Conservation (phyloP, 2,113 vertebrate species). For the Syrmaticus mikado region DNA sequence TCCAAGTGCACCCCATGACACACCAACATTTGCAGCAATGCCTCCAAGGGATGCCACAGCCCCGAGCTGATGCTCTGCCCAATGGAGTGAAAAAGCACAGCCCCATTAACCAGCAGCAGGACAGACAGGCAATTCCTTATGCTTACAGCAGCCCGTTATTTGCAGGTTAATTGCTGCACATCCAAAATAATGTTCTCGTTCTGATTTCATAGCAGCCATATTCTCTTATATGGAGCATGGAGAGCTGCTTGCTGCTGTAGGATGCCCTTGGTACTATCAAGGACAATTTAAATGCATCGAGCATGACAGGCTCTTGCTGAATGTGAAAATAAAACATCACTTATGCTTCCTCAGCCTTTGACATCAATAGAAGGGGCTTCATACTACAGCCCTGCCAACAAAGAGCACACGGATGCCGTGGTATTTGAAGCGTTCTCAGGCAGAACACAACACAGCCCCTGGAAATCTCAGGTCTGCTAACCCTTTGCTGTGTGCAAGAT, state of each 20-base stretch:
- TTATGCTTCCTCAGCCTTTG: neutral
- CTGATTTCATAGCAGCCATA: neutral
- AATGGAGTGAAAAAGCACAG: neutral
- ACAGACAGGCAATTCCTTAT: neutral
- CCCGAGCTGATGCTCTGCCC: neutral
- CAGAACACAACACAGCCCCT: neutral
- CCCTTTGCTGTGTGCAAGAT: fast-evolving
- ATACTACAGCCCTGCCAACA: neutral
- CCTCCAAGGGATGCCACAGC: neutral
- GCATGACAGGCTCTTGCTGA: neutral
- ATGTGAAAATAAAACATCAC: neutral
- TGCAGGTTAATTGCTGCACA: slow-evolving; percentile 39
- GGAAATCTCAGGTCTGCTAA: neutral
- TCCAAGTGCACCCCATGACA: neutral
- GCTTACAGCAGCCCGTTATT: neutral
- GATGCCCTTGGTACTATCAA: slow-evolving; percentile 58
- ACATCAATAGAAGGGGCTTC: neutral
- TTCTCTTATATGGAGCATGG: neutral
- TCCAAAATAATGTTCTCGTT: neutral
- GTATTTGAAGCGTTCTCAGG: neutral
- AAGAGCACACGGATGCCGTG: neutral
- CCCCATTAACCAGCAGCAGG: slow-evolving; percentile 29
- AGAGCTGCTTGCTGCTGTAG: neutral
- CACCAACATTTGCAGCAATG: neutral
- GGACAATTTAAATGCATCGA: neutral